Evolutionary conservation across 2,113 vertebrate species (phyloP).

Genomic region (Grammomys surdaster): DNA sequence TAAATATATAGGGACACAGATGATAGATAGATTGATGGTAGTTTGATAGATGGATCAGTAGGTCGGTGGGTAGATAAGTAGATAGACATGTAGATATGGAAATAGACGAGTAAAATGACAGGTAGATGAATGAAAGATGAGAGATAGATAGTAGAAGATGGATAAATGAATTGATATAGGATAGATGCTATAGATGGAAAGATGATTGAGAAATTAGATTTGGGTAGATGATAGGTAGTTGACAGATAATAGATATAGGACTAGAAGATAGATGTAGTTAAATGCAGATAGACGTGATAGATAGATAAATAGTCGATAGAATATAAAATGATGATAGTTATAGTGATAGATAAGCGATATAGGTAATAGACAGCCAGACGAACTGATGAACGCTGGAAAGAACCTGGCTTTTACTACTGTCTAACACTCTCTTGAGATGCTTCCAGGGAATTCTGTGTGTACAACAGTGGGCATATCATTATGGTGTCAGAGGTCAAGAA

Average conservation of each 20-base stretch:
- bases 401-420: not conserved
- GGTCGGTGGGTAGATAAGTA: too few relatives aligned
- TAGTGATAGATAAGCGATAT: not conserved
- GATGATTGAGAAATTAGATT: not conserved
- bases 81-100: not conserved
- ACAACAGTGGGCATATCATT: not conserved
- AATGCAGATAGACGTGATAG: not conserved
- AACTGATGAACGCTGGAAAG: not conserved
- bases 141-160: not conserved
- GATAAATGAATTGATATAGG: not conserved
- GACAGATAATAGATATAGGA: not conserved
- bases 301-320: not conserved
- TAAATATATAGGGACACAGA: not conserved
- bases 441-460: not conserved
- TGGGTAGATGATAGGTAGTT: not conserved
- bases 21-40: not conserved
- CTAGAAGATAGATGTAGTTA: not conserved
- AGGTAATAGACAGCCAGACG: not conserved
- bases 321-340: not conserved
- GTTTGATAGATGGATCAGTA: not conserved
- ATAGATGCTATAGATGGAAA: not conserved
- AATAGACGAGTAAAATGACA: not conserved
- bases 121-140: not conserved
- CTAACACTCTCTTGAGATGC: not conserved
- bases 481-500: not conserved